Conservation (phyloP, 2,797 vertebrate species). For the Schizopygopsis pylzovi region DNA sequence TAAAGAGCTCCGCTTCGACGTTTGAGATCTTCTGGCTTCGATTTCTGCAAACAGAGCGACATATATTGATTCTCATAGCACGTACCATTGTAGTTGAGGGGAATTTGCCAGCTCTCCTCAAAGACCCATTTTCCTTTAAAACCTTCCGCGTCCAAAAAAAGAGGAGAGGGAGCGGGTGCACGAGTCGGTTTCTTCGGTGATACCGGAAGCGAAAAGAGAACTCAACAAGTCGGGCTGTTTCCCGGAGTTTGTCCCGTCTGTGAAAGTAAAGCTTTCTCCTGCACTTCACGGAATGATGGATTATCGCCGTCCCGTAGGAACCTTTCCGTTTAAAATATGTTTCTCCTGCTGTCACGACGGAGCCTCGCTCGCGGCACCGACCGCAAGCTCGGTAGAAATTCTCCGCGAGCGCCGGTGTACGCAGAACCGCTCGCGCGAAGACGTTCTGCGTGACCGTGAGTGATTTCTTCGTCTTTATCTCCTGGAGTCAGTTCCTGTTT, state of each 20-base stretch:
- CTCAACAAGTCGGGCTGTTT: slow-evolving; percentile 77
- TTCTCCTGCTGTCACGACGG: slow-evolving; percentile 36
- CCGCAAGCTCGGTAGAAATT: neutral
- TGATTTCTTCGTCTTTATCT: slow-evolving; percentile 43
- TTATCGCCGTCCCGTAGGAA: slow-evolving; percentile 10
- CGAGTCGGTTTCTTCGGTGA: slow-evolving; percentile 77
- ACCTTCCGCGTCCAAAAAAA: slow-evolving; percentile 80
- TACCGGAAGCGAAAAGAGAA: slow-evolving; percentile 81
- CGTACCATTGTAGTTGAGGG: slow-evolving; percentile 86
- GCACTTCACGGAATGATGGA: slow-evolving; percentile 11
- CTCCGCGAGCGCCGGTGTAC: slow-evolving; percentile 34
- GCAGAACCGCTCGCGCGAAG: slow-evolving; percentile 12
- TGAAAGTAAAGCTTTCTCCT: slow-evolving; percentile 44
- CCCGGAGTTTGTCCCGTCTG: slow-evolving; percentile 75
- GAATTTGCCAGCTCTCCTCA: slow-evolving; percentile 83
- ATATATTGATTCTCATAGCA: slow-evolving; percentile 82
- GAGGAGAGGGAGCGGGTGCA: slow-evolving; percentile 75
- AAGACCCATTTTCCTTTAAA: slow-evolving; percentile 85
- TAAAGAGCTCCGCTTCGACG: neutral
- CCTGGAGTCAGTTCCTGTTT: slow-evolving; percentile 42
- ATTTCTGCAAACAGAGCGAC: slow-evolving; percentile 52
- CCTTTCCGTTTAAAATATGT: slow-evolving; percentile 12
- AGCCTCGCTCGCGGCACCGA: slow-evolving; percentile 17
- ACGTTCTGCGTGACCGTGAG: slow-evolving; percentile 47
- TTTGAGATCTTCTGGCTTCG: slow-evolving; percentile 29